Conservation (phyloP, 2,888 invertebrate species). For the Acanthosepion lycidas region DNA sequence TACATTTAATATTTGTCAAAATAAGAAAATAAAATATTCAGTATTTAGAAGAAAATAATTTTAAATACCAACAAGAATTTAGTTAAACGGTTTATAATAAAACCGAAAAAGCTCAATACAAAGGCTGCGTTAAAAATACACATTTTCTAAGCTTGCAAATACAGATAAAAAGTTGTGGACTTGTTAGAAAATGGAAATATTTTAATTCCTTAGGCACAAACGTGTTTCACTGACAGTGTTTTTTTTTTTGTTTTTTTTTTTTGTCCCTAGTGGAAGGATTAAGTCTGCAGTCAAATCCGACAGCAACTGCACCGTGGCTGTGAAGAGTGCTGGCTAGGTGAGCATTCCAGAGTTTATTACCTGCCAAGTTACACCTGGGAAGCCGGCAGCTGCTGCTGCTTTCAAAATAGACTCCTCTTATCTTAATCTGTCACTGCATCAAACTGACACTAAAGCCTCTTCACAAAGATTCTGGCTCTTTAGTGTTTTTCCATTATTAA, state of each 20-base stretch:
- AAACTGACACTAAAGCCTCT: not conserved
- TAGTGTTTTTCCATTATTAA: not conserved
- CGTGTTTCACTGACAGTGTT: not conserved
- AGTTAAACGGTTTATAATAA: too few relatives aligned
- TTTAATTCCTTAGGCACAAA: not conserved
- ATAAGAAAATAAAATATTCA: too few relatives aligned
- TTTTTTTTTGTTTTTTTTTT: not conserved
- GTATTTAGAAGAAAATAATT: too few relatives aligned
- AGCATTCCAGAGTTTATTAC: not conserved
- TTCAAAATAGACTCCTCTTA: not conserved
- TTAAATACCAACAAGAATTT: too few relatives aligned
- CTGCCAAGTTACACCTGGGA: constrained; percentile 33
- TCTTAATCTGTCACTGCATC: constrained; percentile 15
- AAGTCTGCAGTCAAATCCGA: not conserved
- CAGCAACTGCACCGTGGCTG: not conserved
- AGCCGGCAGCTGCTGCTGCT: not conserved
- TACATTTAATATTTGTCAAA: too few relatives aligned
- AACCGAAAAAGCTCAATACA: too few relatives aligned
- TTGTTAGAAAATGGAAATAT: not conserved
- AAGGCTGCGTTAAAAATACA: too few relatives aligned
- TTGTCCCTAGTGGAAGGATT: not conserved
- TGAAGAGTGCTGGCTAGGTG: not conserved
- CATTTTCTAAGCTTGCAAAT: too few relatives aligned
- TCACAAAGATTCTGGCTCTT: not conserved
- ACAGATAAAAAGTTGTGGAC: too few relatives aligned